phyloP scores from a whole-genome alignment of 1,140 invertebrate species.

The Vanessa tameamea region DNA sequence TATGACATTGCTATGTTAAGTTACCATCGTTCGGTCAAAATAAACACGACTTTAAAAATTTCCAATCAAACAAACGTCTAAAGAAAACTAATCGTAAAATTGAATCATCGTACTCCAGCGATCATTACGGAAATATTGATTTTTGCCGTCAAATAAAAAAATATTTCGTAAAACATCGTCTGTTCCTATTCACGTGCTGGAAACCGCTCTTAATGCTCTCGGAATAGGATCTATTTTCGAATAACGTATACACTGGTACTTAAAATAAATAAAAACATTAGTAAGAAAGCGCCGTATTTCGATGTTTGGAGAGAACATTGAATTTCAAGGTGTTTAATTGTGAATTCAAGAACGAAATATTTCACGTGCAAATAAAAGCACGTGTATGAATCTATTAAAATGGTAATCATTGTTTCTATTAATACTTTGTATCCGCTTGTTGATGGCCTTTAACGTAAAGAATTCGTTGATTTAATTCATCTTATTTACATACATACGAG shows the following conservation, averaged over 20 bases:
- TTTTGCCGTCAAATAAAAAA: conserved; percentile 12
- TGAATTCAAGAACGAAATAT: background rate
- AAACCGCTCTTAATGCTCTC: background rate
- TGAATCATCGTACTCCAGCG: background rate
- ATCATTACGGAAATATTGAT: conserved; percentile 19
- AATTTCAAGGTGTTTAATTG: background rate
- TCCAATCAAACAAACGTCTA: background rate
- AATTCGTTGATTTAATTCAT: no score
- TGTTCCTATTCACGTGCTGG: background rate
- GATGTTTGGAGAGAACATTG: conserved; percentile 45
- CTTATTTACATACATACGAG: no score
- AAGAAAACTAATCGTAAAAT: conserved; percentile 3
- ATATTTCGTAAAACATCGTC: background rate
- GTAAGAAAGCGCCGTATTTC: conserved; percentile 36
- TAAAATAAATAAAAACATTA: background rate
- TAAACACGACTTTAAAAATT: background rate
- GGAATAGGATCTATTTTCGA: background rate
- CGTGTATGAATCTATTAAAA: no score
- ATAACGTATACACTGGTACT: background rate
- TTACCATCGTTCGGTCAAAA: background rate
- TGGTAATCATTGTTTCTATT: no score
- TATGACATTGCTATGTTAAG: no score
- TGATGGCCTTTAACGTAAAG: no score
- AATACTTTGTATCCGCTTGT: no score
- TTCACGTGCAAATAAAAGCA: background rate